phyloP scores from a whole-genome alignment of 2,113 vertebrate genomes.

The Gymnocephalus cernua region DNA sequence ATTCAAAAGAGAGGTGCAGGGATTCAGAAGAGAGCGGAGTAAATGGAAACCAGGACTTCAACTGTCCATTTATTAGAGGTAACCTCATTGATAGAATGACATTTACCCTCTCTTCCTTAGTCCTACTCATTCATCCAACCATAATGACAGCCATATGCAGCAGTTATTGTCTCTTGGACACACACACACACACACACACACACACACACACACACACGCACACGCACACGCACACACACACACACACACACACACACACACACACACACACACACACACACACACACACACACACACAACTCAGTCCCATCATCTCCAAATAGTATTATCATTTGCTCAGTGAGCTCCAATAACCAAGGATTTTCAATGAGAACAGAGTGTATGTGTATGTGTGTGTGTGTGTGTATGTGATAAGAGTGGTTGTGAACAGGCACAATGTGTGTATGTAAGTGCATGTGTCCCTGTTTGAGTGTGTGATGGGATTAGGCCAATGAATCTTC shows the following conservation, averaged over 20 bases:
- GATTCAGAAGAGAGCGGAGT: slow-evolving; percentile 48
- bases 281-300: slow-evolving; percentile 26
- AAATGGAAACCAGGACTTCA: slow-evolving; percentile 70
- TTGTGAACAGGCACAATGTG: slow-evolving; percentile 53
- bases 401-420: slow-evolving; percentile 49
- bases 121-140: slow-evolving; percentile 64
- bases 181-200: slow-evolving; percentile 26
- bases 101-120: slow-evolving; percentile 66
- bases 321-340: slow-evolving; percentile 63
- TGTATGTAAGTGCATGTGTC: slow-evolving; percentile 64
- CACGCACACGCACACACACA: slow-evolving; percentile 28
- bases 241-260: slow-evolving; percentile 10
- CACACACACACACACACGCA: slow-evolving; percentile 17
- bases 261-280: slow-evolving; percentile 29
- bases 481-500: slow-evolving; percentile 81
- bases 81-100: slow-evolving; percentile 73
- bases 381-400: slow-evolving; percentile 28
- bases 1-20: slow-evolving; percentile 27
- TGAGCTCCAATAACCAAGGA: slow-evolving; percentile 67
- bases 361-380: slow-evolving; percentile 64
- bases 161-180: slow-evolving; percentile 27
- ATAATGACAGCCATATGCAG: slow-evolving; percentile 60
- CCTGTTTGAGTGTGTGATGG: slow-evolving; percentile 69
- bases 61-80: slow-evolving; percentile 72
- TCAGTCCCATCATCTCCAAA: slow-evolving; percentile 52